Evolutionary conservation across 1,140 invertebrate species (phyloP).

Genomic region (Pemphigus obesinymphae): DNA sequence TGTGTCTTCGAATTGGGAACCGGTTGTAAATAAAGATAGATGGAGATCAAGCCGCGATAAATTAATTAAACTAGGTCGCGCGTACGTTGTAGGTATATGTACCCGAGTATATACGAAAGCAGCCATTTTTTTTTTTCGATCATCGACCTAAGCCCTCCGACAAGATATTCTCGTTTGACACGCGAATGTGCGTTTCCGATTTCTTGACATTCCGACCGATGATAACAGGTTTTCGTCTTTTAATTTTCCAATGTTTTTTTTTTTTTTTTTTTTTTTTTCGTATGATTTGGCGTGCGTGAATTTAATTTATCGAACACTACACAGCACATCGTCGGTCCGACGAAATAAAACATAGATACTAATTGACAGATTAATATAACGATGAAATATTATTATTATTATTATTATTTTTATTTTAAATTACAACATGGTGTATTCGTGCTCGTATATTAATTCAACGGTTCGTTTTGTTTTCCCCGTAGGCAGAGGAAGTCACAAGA

Average conservation of each 20-base stretch:
- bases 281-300: no score
- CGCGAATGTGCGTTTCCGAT: neutral
- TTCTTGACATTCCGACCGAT: neutral
- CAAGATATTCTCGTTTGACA: neutral
- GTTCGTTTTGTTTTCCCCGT: conserved; percentile 8
- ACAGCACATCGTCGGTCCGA: no score
- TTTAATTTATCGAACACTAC: neutral
- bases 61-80: conserved; percentile 13
- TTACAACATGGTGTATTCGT: no score
- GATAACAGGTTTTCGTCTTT: neutral
- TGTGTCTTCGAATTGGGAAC: neutral
- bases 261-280: no score
- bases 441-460: no score
- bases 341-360: no score
- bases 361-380: no score
- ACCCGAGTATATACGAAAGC: neutral
- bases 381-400: no score
- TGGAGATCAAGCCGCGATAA: neutral
- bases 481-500: conserved; percentile 47
- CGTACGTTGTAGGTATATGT: no score
- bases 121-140: neutral
- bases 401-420: no score
- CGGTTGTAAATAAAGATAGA: neutral
- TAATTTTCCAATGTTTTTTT: no score
- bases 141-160: neutral